Evolutionary conservation across 2,797 vertebrate species (phyloP).

Genomic region (Rhinophrynus dorsalis): DNA sequence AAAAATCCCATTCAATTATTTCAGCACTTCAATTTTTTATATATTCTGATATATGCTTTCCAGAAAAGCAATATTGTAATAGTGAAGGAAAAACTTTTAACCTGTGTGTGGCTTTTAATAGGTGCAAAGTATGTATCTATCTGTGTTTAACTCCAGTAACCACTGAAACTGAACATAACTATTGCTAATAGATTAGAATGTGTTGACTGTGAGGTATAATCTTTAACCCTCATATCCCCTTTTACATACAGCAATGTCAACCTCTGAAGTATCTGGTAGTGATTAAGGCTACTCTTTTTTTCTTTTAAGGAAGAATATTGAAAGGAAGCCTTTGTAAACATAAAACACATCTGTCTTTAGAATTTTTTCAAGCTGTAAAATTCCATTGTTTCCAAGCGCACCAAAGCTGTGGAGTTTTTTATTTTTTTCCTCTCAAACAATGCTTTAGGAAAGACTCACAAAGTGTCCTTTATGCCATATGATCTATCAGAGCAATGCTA

Average conservation of each 20-base stretch:
- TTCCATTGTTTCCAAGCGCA: conserved; percentile 55
- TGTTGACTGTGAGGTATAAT: conserved; percentile 37
- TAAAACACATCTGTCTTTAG: conserved; percentile 57
- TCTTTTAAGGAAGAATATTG: conserved; percentile 51
- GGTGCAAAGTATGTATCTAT: conserved; percentile 19
- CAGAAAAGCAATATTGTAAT: too few relatives aligned
- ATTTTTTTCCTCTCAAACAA: conserved; percentile 29
- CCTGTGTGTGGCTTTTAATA: conserved; percentile 5
- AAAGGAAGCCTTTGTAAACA: conserved; percentile 56
- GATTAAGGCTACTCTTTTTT: conserved; percentile 21
- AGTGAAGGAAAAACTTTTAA: conserved; percentile 27
- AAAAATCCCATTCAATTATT: too few relatives aligned
- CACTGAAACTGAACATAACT: conserved; percentile 26
- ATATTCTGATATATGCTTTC: too few relatives aligned
- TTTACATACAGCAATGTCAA: conserved; percentile 28
- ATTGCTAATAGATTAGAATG: conserved; percentile 47
- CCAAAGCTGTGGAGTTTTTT: conserved; percentile 43
- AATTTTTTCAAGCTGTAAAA: conserved; percentile 54
- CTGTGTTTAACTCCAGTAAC: conserved; percentile 16
- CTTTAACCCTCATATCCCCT: conserved; percentile 32
- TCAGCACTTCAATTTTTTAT: too few relatives aligned
- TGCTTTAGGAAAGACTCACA: conserved; percentile 9
- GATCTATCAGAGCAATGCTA: conserved; percentile 17
- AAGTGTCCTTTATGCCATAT: conserved; percentile 33
- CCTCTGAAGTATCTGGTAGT: conserved; percentile 53